Evolutionary conservation across 1,140 invertebrate species (phyloP).

Genomic region (Saccostrea cuccullata): DNA sequence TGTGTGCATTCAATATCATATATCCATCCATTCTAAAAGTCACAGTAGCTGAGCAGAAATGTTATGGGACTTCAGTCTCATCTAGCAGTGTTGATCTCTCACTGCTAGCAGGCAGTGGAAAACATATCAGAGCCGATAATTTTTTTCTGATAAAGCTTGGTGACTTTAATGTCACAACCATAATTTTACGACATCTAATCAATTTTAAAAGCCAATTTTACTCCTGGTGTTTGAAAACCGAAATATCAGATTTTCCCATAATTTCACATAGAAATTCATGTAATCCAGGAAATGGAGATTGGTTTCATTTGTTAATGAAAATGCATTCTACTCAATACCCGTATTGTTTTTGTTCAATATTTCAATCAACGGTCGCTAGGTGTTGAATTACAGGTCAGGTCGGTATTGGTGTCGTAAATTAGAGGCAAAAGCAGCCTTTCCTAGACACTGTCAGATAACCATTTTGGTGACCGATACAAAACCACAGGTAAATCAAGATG

Average conservation of each 20-base stretch:
- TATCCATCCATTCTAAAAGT: not conserved
- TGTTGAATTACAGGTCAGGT: too few species aligned
- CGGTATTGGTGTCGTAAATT: too few species aligned
- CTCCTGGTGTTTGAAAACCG: not conserved
- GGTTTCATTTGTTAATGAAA: not conserved
- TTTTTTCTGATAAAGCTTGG: not conserved
- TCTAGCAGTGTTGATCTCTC: not conserved
- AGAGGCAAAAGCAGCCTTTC: too few species aligned
- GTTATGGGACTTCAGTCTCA: not conserved
- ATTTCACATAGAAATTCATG: not conserved
- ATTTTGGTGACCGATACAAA: too few species aligned
- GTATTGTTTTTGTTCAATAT: not conserved
- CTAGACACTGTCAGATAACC: too few species aligned
- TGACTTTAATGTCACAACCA: not conserved
- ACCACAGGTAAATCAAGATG: too few species aligned
- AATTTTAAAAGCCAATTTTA: slow-evolving; percentile 10
- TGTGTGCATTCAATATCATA: not conserved
- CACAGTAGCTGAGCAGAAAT: not conserved
- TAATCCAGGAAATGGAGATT: not conserved
- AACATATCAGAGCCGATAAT: not conserved
- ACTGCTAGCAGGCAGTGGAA: not conserved
- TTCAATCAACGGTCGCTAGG: too few species aligned
- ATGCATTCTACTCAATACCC: not conserved
- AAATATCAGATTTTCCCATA: not conserved
- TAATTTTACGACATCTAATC: not conserved